Evolutionary conservation across 2,113 vertebrate species (phyloP).

Genomic region (Prionailurus viverrinus): DNA sequence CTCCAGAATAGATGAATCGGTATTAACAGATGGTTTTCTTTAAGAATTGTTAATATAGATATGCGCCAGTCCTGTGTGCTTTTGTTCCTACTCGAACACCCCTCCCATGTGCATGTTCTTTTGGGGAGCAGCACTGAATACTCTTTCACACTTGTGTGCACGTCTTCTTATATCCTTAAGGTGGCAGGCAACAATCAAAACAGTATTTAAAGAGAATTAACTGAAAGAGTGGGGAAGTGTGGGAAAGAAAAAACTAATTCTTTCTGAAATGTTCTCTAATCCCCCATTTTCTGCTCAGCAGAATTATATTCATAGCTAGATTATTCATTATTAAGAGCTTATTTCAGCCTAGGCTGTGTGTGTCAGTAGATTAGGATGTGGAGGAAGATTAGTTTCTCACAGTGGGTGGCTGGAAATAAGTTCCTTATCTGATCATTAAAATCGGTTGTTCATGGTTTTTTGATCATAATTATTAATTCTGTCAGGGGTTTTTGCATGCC

Average conservation of each 20-base stretch:
- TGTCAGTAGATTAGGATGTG: conserved; percentile 86
- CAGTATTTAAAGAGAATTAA: conserved; percentile 39
- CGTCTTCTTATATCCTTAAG: conserved; percentile 68
- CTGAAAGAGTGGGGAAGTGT: not conserved
- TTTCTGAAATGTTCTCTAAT: conserved; percentile 80
- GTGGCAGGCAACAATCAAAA: conserved; percentile 78
- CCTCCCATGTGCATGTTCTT: not conserved
- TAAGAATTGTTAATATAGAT: not conserved
- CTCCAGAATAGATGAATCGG: not conserved
- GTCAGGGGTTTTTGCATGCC: conserved; percentile 70
- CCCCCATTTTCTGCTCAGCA: conserved; percentile 85
- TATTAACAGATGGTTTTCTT: not conserved
- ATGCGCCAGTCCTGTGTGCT: not conserved
- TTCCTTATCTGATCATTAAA: conserved; percentile 88
- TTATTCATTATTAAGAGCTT: conserved; percentile 89
- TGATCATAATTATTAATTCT: conserved; percentile 87
- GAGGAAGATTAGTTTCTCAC: conserved; percentile 85
- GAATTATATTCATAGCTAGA: conserved; percentile 82
- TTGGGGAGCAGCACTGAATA: not conserved
- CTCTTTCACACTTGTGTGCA: not conserved
- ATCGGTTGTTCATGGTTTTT: conserved; percentile 82
- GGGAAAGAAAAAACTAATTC: conserved; percentile 64
- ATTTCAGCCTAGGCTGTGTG: conserved; percentile 83
- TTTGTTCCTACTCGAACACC: not conserved
- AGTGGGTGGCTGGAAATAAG: conserved; percentile 81